Base-by-base conservation (phyloP, 2,113 vertebrate species). In the Micronycteris hirsuta region DNA sequence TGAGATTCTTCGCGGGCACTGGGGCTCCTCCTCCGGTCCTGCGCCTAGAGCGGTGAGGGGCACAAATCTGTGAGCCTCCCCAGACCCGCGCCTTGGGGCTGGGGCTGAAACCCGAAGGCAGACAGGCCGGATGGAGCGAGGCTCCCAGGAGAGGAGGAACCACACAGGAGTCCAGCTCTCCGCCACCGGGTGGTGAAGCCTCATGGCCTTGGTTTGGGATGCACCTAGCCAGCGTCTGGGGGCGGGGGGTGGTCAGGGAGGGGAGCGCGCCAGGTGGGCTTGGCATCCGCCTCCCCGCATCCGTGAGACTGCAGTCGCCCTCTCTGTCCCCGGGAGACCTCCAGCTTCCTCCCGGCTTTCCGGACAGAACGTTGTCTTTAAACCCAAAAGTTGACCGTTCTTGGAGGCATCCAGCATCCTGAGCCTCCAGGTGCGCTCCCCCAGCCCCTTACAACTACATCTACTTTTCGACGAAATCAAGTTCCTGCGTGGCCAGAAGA, bases 1-100 rank as follows among this genome's bases (percentile, higher is more conserved):
- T 38, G 65, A 45, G 33, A 24, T 0, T 0, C 33, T 36, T 36
- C 4, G 0, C 1, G 1, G 17, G 12, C 45, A 8, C 0, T 0
- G 17, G 10, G 31, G 14, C 31, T 3, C 19, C 41, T 3, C 5
- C 41, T 3, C 3, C 16, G 2, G 1, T 22, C 19, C 5, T 2
- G 70, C 0, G 0, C 33, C 77, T 31, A 4, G 15, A 5, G 26
- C 2, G 0, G 0, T 81, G 31, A 0, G 0, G 5, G 24, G 41
- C 13, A 36, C 17, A 54, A 67, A 47, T 38, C 9, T 28, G 0
- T 0, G 26, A 31, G 70, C 22, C n/a, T n/a, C 2, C 0, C 22
- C 52, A 38, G 15, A 26, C n/a, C 26, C 20, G 9, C 58, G 36
- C 26, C 7, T 26, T 14, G 22, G 15, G 31, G 5, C 0, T 54